These are phyloP conservation scores for Ophiodon elongatus DNA, from an alignment of 2,113 vertebrate genomes.

Conservation along the genomic window DNA sequence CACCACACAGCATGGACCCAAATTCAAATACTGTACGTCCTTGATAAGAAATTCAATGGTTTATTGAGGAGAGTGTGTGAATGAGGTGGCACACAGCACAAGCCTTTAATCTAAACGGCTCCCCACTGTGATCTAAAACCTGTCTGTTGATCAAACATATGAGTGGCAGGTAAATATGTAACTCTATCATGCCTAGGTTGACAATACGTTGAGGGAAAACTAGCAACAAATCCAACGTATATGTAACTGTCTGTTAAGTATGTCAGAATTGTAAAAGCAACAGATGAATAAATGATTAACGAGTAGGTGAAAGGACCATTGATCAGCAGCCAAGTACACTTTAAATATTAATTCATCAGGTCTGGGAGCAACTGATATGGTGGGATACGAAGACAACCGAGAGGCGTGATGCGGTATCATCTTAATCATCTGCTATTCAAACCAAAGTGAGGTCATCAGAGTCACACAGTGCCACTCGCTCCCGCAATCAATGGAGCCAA, in stretches of 20 bases:
- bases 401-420: slow-evolving; percentile 23
- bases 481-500: slow-evolving; percentile 53
- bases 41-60: slow-evolving; percentile 36
- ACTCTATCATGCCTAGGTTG: slow-evolving; percentile 9
- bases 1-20: slow-evolving; percentile 13
- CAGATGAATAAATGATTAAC: slow-evolving; percentile 22
- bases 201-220: not conserved
- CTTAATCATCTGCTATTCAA: slow-evolving; percentile 42
- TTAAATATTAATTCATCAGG: slow-evolving; percentile 24
- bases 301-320: not conserved
- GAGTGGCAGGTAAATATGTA: slow-evolving; percentile 41
- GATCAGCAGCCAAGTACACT: slow-evolving; percentile 30
- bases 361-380: slow-evolving; percentile 13
- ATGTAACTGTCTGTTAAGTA: not conserved
- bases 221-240: not conserved
- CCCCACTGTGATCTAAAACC: slow-evolving; percentile 41
- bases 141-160: slow-evolving; percentile 56
- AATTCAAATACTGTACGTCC: slow-evolving; percentile 26
- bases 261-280: not conserved
- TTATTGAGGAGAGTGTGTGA: slow-evolving; percentile 15
- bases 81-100: slow-evolving; percentile 30
- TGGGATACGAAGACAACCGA: slow-evolving; percentile 20
- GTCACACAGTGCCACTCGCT: slow-evolving; percentile 49
- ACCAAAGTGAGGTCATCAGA: slow-evolving; percentile 58
- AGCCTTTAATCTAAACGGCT: slow-evolving; percentile 58